Conservation (phyloP, 2,797 vertebrate species). For the Ptychadena robeensis region DNA sequence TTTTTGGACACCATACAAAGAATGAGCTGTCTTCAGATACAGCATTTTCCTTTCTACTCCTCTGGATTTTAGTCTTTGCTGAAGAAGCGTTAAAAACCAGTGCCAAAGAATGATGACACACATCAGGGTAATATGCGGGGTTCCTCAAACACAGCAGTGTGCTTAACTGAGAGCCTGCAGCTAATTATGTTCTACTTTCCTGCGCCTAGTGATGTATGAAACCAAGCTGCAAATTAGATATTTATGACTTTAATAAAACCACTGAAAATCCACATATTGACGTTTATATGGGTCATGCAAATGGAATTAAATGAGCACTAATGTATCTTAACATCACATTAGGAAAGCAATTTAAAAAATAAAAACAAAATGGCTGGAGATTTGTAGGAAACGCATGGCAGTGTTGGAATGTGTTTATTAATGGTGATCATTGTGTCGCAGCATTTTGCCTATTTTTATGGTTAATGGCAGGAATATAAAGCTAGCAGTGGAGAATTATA, state of each 20-base stretch:
- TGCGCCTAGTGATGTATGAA: slow-evolving; percentile 46
- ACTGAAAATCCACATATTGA: slow-evolving; percentile 58
- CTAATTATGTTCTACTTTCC: slow-evolving; percentile 59
- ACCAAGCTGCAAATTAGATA: slow-evolving; percentile 54
- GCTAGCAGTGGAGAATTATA: not conserved
- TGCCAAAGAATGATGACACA: slow-evolving; percentile 40
- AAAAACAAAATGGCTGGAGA: slow-evolving; percentile 4
- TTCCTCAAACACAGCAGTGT: slow-evolving; percentile 49
- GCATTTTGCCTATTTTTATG: not conserved
- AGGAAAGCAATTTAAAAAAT: slow-evolving; percentile 36
- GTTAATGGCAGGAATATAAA: not conserved
- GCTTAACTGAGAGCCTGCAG: slow-evolving; percentile 53
- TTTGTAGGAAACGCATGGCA: slow-evolving; percentile 3
- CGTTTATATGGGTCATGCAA: slow-evolving; percentile 58
- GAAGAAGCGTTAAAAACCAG: not conserved
- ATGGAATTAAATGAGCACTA: slow-evolving; percentile 54
- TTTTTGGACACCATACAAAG: not conserved
- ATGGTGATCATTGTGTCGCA: slow-evolving; percentile 18
- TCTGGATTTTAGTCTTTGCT: slow-evolving; percentile 2
- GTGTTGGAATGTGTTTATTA: slow-evolving; percentile 20
- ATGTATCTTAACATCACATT: slow-evolving; percentile 55
- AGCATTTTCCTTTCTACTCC: slow-evolving; percentile 7
- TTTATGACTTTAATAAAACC: slow-evolving; percentile 62
- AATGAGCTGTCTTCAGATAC: not conserved
- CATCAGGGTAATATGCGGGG: slow-evolving; percentile 44